A percentile compares a stretch with the other conserved stretches of the same genome.
These are phyloP conservation scores for Ostrea edulis DNA, from an alignment of 1,140 invertebrate genomes.

Conservation along the genomic window DNA sequence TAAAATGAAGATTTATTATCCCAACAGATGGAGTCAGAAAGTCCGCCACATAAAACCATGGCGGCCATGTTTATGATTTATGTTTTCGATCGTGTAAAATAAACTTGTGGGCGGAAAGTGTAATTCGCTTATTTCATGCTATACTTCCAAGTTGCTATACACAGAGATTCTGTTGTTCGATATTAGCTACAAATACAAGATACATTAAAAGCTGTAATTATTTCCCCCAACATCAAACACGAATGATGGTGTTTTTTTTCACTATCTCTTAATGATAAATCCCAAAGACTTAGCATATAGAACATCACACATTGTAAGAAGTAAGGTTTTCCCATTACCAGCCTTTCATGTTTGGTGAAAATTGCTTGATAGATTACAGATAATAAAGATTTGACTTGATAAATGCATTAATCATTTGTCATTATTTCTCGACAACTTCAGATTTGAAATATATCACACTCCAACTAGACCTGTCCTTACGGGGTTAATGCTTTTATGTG, in stretches of 20 bases:
- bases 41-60: not conserved
- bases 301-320: not conserved
- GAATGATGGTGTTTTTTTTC: no score
- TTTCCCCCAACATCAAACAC: not conserved
- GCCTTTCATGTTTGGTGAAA: not conserved
- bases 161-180: not conserved
- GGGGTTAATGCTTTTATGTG: no score
- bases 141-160: not conserved
- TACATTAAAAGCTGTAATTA: not conserved
- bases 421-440: no score
- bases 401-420: not conserved
- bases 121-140: not conserved
- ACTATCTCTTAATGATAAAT: not conserved
- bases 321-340: not conserved
- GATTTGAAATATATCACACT: no score
- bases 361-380: not conserved
- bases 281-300: not conserved
- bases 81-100: not conserved
- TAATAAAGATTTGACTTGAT: not conserved
- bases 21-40: not conserved
- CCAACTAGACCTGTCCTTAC: no score
- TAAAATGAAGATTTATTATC: not conserved
- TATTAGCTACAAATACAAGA: not conserved
- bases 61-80: not conserved
- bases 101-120: not conserved